Conservation (phyloP, 2,797 vertebrate species). For the Eutrigla gurnardus region DNA sequence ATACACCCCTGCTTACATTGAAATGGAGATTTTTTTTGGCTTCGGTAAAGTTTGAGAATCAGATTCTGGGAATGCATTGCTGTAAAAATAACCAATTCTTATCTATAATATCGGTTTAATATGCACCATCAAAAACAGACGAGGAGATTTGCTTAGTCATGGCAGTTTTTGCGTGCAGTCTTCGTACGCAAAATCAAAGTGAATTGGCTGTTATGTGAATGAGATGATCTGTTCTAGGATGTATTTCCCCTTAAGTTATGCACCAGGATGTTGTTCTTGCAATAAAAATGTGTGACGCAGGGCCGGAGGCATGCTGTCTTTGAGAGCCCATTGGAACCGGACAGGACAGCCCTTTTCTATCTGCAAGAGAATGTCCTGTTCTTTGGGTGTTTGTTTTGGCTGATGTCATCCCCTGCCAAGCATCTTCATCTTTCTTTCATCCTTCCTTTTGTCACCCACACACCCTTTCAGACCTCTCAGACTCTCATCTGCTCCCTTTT, state of each 20-base stretch:
- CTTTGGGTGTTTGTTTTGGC: constrained; percentile 82
- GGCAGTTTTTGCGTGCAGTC: neutral
- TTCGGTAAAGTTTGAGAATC: constrained; percentile 7
- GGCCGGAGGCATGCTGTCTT: constrained; percentile 57
- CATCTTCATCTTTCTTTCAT: constrained; percentile 71
- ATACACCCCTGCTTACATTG: neutral
- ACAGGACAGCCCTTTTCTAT: constrained; percentile 72
- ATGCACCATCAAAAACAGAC: neutral
- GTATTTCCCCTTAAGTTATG: constrained; percentile 31
- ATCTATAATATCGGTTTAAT: neutral
- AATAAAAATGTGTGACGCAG: constrained; percentile 62
- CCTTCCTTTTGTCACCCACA: constrained; percentile 51
- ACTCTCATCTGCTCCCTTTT: constrained; percentile 39
- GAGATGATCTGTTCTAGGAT: neutral
- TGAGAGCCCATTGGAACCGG: constrained; percentile 52
- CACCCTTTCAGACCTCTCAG: constrained; percentile 55
- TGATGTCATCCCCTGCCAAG: constrained; percentile 70
- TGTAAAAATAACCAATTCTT: neutral
- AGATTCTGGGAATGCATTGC: neutral
- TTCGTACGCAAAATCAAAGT: neutral
- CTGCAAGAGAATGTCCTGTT: constrained; percentile 81
- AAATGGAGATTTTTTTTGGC: neutral
- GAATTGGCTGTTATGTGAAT: neutral
- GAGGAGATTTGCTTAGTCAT: neutral
- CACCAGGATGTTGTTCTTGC: constrained; percentile 59